These are phyloP conservation scores for Drosophila greeni DNA, from an alignment of 2,888 invertebrate genomes.

Conservation along the genomic window DNA sequence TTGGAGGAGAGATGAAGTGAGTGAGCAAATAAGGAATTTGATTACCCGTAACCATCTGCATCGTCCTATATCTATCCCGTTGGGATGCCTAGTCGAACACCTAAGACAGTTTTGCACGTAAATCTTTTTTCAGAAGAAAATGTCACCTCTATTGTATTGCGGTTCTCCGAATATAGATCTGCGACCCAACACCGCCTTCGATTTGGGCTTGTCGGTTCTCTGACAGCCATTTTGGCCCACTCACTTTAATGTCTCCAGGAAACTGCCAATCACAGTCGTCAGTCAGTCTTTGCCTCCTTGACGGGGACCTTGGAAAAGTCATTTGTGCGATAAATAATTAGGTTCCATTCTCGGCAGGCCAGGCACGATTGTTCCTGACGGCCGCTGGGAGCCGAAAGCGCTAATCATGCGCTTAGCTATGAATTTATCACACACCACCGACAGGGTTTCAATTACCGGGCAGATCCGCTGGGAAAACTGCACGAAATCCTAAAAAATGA, in stretches of 20 bases:
- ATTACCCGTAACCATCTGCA: background rate
- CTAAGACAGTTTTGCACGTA: background rate
- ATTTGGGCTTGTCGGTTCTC: background rate
- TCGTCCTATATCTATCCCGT: background rate
- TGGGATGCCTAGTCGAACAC: background rate
- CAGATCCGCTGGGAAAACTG: conserved; percentile 33
- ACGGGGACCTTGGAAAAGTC: conserved; percentile 46
- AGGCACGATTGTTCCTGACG: conserved; percentile 18
- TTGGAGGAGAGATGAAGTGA: background rate
- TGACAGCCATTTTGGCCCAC: conserved; percentile 6
- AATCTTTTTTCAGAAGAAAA: background rate
- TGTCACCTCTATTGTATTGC: background rate
- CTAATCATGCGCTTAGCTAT: conserved; percentile 69
- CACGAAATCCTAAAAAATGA: conserved; percentile 74
- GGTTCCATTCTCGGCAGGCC: conserved; percentile 34
- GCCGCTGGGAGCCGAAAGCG: conserved; percentile 51
- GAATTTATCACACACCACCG: conserved; percentile 65
- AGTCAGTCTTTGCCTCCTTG: conserved; percentile 3
- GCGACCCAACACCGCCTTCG: background rate
- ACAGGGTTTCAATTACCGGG: conserved; percentile 64
- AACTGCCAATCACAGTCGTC: conserved; percentile 23
- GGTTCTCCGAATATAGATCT: background rate
- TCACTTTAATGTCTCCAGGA: conserved; percentile 6
- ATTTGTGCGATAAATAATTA: conserved; percentile 69
- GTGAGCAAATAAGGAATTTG: background rate